Evolutionary conservation across 2,113 vertebrate species (phyloP), one percentile per base, ranked within the genome.

Genomic region (Chloebia gouldiae): DNA sequence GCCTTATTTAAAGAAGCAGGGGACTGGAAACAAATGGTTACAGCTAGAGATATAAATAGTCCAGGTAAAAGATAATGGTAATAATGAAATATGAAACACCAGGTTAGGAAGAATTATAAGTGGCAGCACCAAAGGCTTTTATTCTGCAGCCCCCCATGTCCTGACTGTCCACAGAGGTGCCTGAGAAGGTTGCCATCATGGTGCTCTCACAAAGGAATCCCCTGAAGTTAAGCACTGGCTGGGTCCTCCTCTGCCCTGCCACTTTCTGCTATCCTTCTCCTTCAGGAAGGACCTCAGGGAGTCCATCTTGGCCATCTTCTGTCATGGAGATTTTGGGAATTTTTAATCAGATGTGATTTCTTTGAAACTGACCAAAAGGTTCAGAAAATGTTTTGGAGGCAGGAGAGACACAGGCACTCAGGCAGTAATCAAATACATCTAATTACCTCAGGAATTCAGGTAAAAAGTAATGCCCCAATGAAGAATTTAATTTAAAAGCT

Each of bases 1-100:
- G 37, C 27, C 75, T 82, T 82, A 90, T 91, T 88, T 88, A 80
- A 92, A 94, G 75, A 90, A 76, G 28, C 23, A 88, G n/a, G 16
- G 50, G 39, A 82, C 28, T 72, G 40, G 81, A 85, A 95, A 72
- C 14, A 60, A 94, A 90, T 40, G 13, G 45, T 90, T 87, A 80
- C 54, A 77, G 45, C 23, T 53, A 45, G 40, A 72, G 78, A 72
- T 79, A 84, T 82, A 75, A 35, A 76, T 24, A 92, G 44, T 49
- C 13, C 53, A 87, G 49, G 89, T 80, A 73, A 77, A 90, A 95
- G 24, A 68, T 71, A 68, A 42, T 39, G 60, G 19, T 57, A 78
- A 70, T 45, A 85, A 61, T 35, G 59, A 85, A 93, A 88, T 53
- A 60, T 0, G 7, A 86, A 90, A 37, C 35, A 81, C 7, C 20